Percentiles rank a stretch among this genome's conserved stretches.
Conservation (phyloP, 1,140 invertebrate genomes). For the Druon quercuslanigerum region DNA sequence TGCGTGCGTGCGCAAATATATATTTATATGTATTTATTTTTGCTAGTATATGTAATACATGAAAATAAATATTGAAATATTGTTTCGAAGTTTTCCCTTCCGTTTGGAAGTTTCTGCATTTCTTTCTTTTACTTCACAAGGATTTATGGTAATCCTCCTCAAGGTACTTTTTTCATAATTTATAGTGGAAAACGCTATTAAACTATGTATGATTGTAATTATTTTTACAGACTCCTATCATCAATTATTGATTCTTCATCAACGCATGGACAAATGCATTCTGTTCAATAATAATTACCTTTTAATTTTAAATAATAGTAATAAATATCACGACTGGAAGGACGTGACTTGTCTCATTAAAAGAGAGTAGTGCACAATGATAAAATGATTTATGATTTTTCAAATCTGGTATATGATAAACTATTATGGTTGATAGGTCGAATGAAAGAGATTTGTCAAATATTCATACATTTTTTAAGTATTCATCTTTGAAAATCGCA, state of each 20-base stretch:
- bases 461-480: too few species aligned
- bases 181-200: not conserved
- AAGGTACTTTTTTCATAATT: slow-evolving; percentile 4
- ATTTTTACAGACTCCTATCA: not conserved
- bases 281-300: not conserved
- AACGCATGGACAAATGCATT: not conserved
- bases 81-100: not conserved
- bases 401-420: too few species aligned
- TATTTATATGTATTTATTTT: too few species aligned
- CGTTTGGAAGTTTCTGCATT: not conserved
- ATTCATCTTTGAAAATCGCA: too few species aligned
- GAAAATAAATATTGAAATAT: too few species aligned
- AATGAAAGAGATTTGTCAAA: too few species aligned
- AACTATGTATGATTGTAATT: not conserved
- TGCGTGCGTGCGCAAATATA: too few species aligned
- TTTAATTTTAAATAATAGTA: not conserved
- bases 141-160: not conserved
- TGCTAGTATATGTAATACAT: too few species aligned
- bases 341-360: slow-evolving; percentile 3
- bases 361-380: not conserved
- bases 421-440: too few species aligned
- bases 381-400: not conserved
- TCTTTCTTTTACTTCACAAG: not conserved
- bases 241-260: slow-evolving; percentile 3
- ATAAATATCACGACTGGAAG: not conserved